Conservation (phyloP, 2,797 vertebrate species). For the Poeciliopsis infans region DNA sequence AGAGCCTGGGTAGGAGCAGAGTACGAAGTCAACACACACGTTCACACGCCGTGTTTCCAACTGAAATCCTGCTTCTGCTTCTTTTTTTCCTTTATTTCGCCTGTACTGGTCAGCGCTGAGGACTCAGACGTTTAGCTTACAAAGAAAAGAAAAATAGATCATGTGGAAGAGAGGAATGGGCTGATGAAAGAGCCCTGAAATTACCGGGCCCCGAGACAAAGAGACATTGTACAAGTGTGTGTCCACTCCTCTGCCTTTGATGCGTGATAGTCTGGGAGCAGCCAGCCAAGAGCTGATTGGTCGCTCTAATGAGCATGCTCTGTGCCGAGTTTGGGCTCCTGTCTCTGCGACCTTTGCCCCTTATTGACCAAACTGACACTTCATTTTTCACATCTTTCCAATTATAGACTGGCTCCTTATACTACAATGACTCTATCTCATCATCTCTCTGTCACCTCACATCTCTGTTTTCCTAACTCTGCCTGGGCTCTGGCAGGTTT, state of each 20-base stretch:
- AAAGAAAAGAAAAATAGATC: conserved; percentile 42
- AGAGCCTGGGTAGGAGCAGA: conserved; percentile 77
- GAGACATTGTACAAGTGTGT: conserved; percentile 45
- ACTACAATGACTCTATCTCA: conserved; percentile 59
- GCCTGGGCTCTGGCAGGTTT: conserved; percentile 33
- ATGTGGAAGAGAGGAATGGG: conserved; percentile 16
- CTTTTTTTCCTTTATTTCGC: not conserved
- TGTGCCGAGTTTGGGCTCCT: conserved; percentile 87
- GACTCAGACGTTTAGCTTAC: conserved; percentile 34
- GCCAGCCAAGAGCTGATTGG: conserved; percentile 88
- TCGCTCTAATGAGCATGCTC: conserved; percentile 95
- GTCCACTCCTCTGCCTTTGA: conserved; percentile 78
- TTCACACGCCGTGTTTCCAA: conserved; percentile 26
- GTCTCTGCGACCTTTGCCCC: conserved; percentile 94
- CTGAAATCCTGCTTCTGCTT: conserved; percentile 1
- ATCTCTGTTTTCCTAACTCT: conserved; percentile 12
- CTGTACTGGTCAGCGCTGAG: conserved; percentile 11
- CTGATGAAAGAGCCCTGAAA: conserved; percentile 34
- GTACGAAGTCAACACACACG: conserved; percentile 77
- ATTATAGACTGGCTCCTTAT: conserved; percentile 88
- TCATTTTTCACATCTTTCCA: conserved; percentile 99
- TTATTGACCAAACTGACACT: conserved; percentile 98
- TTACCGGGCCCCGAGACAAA: conserved; percentile 50
- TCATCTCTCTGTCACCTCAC: conserved; percentile 25
- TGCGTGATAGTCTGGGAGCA: conserved; percentile 90